Evolutionary conservation across 2,113 vertebrate genomes (phyloP).

Genomic region (Mixornis gularis): DNA sequence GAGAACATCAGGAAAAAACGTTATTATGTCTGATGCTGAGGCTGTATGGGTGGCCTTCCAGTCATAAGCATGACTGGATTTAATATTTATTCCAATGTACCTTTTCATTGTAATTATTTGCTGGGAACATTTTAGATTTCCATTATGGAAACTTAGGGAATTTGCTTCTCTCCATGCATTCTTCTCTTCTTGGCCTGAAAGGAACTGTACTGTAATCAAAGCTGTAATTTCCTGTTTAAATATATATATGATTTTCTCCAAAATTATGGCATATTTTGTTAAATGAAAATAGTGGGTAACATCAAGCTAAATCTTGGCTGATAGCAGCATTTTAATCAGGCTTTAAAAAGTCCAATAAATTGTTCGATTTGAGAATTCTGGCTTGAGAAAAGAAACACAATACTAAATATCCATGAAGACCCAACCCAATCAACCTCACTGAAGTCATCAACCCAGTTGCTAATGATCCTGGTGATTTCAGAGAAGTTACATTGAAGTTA

Average conservation of each 20-base stretch:
- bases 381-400: constrained; percentile 40
- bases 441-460: constrained; percentile 37
- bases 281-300: constrained; percentile 28
- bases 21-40: neutral
- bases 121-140: constrained; percentile 14
- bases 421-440: constrained; percentile 47
- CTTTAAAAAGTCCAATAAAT: constrained; percentile 31
- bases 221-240: constrained; percentile 5
- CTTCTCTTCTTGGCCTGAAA: constrained; percentile 16
- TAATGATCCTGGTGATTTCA: constrained; percentile 42
- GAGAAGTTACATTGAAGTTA: constrained; percentile 19
- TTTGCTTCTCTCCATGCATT: neutral
- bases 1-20: neutral
- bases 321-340: constrained; percentile 49
- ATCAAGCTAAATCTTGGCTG: constrained; percentile 13
- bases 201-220: constrained; percentile 2
- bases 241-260: neutral
- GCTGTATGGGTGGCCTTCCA: neutral
- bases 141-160: neutral
- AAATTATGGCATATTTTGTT: constrained; percentile 31
- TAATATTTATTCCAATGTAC: neutral
- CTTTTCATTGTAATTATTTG: constrained; percentile 18
- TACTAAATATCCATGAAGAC: constrained; percentile 38
- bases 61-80: neutral
- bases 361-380: constrained; percentile 49